A percentile compares a stretch with the other conserved stretches of the same genome.
Conservation (phyloP, 2,888 invertebrate genomes). For the Neoitamus cyanurus region DNA sequence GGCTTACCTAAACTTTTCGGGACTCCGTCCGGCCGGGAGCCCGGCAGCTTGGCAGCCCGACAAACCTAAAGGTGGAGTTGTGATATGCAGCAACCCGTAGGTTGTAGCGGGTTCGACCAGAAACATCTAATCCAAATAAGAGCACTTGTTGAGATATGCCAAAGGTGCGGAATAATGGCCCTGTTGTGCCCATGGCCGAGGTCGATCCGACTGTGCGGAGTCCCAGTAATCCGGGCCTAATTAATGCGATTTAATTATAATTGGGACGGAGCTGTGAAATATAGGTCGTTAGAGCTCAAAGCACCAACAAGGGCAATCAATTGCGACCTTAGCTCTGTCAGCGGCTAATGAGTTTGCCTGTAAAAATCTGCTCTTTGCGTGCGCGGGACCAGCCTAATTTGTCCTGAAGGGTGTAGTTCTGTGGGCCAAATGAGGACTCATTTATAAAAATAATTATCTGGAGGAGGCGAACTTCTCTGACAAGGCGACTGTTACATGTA, state of each 20-base stretch:
- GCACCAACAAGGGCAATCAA: not conserved
- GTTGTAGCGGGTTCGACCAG: not conserved
- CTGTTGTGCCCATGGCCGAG: not conserved
- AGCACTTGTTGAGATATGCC: conserved; percentile 4
- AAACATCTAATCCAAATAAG: conserved; percentile 6
- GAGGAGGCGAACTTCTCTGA: not conserved
- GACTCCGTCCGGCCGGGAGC: not conserved
- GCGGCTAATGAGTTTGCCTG: not conserved
- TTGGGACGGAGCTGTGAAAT: not conserved
- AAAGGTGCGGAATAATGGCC: not conserved
- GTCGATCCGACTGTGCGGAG: not conserved
- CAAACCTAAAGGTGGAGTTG: not conserved
- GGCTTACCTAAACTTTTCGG: too few species aligned
- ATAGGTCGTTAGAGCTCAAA: not conserved
- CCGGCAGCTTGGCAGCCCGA: not conserved
- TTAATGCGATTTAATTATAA: not conserved
- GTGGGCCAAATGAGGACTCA: not conserved
- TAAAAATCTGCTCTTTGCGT: not conserved
- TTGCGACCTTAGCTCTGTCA: not conserved
- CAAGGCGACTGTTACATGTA: not conserved
- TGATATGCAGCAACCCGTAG: not conserved
- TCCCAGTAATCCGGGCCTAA: not conserved
- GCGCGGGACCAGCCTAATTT: not conserved
- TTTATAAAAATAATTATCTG: conserved; percentile 16
- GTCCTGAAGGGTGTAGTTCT: conserved; percentile 10